Conservation (phyloP, 2,888 invertebrate species). For the Latrodectus hesperus region DNA sequence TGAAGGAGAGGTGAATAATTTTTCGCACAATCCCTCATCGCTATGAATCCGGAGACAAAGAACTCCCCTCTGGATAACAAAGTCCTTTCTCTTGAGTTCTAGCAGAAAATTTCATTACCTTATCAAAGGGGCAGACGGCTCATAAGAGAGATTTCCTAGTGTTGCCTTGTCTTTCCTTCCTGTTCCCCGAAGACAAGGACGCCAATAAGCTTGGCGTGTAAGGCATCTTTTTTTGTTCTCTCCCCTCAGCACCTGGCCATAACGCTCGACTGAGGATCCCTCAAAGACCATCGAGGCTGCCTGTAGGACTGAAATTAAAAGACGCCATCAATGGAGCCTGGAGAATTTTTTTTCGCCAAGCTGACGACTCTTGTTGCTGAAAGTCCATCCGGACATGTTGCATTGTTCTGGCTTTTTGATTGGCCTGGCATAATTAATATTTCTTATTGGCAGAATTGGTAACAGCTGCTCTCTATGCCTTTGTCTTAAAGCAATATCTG, state of each 20-base stretch:
- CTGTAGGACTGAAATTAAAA: constrained; percentile 67
- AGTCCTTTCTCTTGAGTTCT: constrained; percentile 42
- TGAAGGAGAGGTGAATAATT: too few relatives aligned
- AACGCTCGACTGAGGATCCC: constrained; percentile 49
- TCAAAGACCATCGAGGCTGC: constrained; percentile 8
- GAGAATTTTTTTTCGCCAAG: too few relatives aligned
- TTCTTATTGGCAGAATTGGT: constrained; percentile 40
- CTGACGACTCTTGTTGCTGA: constrained; percentile 20
- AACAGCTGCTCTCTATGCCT: constrained; percentile 56
- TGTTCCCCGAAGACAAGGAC: constrained; percentile 31
- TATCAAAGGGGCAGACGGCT: constrained; percentile 39
- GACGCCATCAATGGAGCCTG: not conserved
- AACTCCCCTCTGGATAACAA: constrained; percentile 45
- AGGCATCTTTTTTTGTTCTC: constrained; percentile 24
- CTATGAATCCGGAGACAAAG: constrained; percentile 20
- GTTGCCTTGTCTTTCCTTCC: constrained; percentile 42
- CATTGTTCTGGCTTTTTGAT: constrained; percentile 40
- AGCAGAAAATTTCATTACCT: constrained; percentile 63
- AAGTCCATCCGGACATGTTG: constrained; percentile 1
- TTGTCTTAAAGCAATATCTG: constrained; percentile 54
- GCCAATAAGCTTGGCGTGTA: constrained; percentile 48
- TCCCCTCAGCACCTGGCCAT: constrained; percentile 3
- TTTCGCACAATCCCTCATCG: too few relatives aligned
- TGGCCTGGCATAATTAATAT: constrained; percentile 55
- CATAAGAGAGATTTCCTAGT: constrained; percentile 32